phyloP scores from a whole-genome alignment of 2,113 vertebrate genomes.

The Spizaetus ornatus region DNA sequence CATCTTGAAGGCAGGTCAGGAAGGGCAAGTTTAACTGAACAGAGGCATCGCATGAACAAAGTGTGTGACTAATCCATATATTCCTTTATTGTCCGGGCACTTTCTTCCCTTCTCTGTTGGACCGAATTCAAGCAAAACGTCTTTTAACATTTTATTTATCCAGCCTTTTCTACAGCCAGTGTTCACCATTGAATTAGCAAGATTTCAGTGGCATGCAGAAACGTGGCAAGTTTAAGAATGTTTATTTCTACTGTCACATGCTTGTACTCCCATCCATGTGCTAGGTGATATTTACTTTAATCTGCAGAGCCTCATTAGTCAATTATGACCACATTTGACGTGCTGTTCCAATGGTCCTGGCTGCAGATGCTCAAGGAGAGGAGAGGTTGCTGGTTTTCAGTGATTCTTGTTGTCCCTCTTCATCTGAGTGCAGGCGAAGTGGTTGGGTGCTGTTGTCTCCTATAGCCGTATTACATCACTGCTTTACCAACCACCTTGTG shows the following conservation, averaged over 20 bases:
- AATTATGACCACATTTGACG: rapidly evolving
- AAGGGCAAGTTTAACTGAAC: neutral
- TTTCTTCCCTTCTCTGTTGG: neutral
- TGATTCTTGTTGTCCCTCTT: neutral
- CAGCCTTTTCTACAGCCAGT: neutral
- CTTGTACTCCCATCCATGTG: neutral
- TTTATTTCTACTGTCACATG: neutral
- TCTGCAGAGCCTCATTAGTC: neutral
- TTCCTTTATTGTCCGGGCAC: constrained; percentile 1
- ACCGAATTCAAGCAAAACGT: neutral
- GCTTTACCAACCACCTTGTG: neutral
- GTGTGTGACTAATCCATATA: neutral
- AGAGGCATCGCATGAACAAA: neutral
- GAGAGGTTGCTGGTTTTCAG: neutral
- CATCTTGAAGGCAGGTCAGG: constrained; percentile 27
- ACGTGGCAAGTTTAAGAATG: neutral
- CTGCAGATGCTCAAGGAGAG: neutral
- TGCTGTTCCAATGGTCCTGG: neutral
- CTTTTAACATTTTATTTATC: constrained; percentile 8
- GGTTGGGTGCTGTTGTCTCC: neutral
- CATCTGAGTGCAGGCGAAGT: neutral
- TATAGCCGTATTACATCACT: rapidly evolving
- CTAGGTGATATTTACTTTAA: neutral
- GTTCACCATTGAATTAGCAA: neutral
- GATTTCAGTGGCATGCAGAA: neutral